Percentiles rank a stretch among this genome's conserved stretches.
phyloP scores from a whole-genome alignment of 2,888 invertebrate species.

The Polyommatus iphigenia region DNA sequence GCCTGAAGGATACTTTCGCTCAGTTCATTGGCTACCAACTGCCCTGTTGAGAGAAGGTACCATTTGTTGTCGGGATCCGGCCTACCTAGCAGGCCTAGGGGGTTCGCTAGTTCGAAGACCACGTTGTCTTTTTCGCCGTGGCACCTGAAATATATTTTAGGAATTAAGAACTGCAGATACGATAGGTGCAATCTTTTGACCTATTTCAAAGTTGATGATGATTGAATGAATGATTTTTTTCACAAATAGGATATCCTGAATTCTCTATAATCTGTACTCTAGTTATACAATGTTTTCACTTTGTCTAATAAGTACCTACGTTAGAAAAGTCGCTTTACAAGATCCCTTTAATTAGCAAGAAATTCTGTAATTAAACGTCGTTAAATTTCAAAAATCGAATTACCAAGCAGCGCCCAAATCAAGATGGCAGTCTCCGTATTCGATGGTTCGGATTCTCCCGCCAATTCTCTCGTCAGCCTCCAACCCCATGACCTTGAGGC shows the following conservation, averaged over 20 bases:
- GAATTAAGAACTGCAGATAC: too few species aligned
- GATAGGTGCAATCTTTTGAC: too few species aligned
- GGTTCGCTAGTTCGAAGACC: conserved; percentile 79
- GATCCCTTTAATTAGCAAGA: too few species aligned
- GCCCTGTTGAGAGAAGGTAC: conserved; percentile 62
- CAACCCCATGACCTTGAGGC: conserved; percentile 75
- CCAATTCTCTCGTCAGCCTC: conserved; percentile 84
- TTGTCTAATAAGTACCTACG: too few species aligned
- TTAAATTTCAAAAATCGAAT: conserved; percentile 36
- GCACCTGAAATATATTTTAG: conserved; percentile 60
- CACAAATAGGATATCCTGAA: too few species aligned
- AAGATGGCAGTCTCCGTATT: conserved; percentile 78
- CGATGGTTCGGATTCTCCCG: conserved; percentile 79
- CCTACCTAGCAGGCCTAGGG: conserved; percentile 61
- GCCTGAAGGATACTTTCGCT: conserved; percentile 50
- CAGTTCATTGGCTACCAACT: conserved; percentile 49
- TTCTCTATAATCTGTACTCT: too few species aligned
- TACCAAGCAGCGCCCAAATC: conserved; percentile 90
- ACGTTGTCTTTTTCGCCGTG: conserved; percentile 85
- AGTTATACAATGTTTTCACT: too few species aligned
- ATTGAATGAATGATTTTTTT: too few species aligned
- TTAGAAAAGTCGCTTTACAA: too few species aligned
- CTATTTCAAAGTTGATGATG: too few species aligned
- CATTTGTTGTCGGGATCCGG: conserved; percentile 55
- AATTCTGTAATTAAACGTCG: too few species aligned